phyloP scores from a whole-genome alignment of 2,797 vertebrate species.

The Hafferia zeledoni region DNA sequence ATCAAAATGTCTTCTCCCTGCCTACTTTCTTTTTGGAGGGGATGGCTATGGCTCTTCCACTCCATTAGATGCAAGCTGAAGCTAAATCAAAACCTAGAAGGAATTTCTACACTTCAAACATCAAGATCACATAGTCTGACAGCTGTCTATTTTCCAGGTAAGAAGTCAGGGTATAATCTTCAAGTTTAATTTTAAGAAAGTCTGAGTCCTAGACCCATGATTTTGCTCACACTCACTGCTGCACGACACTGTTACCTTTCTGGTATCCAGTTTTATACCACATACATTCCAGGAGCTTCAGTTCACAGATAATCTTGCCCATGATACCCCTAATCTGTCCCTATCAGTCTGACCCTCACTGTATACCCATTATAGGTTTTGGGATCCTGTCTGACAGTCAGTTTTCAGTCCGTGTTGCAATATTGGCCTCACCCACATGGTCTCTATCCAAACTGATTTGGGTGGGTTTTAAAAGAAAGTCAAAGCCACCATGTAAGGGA shows the following conservation, averaged over 20 bases:
- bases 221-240: rapidly evolving
- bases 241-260: not conserved
- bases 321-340: not conserved
- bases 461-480: not conserved
- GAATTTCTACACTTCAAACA: not conserved
- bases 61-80: not conserved
- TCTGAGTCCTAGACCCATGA: not conserved
- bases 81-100: not conserved
- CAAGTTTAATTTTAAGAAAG: not conserved
- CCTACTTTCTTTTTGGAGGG: not conserved
- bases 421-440: not conserved
- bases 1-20: not conserved
- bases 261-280: not conserved
- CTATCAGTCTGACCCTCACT: not conserved
- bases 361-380: not conserved
- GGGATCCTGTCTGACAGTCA: not conserved
- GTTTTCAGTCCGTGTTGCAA: not conserved
- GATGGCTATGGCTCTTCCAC: not conserved
- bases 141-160: not conserved
- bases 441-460: not conserved
- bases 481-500: not conserved
- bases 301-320: not conserved
- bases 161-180: not conserved
- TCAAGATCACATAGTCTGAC: not conserved
- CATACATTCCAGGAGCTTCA: not conserved